Percentiles rank a stretch among this genome's conserved stretches.
Evolutionary conservation across 23 tunicate species (phyloP).

Genomic region (Ciona savignyi): DNA sequence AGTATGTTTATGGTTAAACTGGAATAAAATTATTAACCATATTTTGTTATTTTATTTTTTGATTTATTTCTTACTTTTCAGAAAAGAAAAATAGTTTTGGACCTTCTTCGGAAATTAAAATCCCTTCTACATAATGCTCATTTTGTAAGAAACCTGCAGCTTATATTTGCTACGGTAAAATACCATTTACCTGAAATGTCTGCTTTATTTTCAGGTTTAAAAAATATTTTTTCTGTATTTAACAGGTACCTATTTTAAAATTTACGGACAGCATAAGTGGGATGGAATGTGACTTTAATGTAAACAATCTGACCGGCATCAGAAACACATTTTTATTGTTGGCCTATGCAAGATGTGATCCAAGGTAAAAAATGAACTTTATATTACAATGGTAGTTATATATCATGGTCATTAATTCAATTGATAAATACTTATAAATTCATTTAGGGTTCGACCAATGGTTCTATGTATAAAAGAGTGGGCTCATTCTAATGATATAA

Average conservation of each 20-base stretch:
- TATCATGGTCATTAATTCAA: too few relatives aligned
- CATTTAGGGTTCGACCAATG: slow-evolving; percentile 62
- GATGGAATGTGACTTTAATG: slow-evolving; percentile 71
- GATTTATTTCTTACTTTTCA: not conserved
- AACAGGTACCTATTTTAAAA: slow-evolving; percentile 66
- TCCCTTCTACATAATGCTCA: slow-evolving; percentile 18
- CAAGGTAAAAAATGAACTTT: slow-evolving; percentile 35
- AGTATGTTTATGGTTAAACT: too few relatives aligned
- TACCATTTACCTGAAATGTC: too few relatives aligned
- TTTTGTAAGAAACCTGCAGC: slow-evolving; percentile 33
- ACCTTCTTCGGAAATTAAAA: not conserved
- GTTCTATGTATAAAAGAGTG: slow-evolving; percentile 64
- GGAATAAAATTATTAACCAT: too few relatives aligned
- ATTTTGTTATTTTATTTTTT: too few relatives aligned
- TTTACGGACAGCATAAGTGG: slow-evolving; percentile 26
- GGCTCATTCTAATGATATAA: slow-evolving; percentile 61
- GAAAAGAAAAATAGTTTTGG: not conserved
- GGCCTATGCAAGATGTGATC: slow-evolving; percentile 60
- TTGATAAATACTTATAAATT: too few relatives aligned
- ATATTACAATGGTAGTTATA: too few relatives aligned
- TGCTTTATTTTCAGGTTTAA: too few relatives aligned
- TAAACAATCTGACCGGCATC: slow-evolving; percentile 62
- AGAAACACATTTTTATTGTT: slow-evolving; percentile 55
- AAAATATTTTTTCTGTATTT: too few relatives aligned
- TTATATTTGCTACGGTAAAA: slow-evolving; percentile 65